phyloP scores from a whole-genome alignment of 2,797 vertebrate species.

The Aselliscus stoliczkanus region DNA sequence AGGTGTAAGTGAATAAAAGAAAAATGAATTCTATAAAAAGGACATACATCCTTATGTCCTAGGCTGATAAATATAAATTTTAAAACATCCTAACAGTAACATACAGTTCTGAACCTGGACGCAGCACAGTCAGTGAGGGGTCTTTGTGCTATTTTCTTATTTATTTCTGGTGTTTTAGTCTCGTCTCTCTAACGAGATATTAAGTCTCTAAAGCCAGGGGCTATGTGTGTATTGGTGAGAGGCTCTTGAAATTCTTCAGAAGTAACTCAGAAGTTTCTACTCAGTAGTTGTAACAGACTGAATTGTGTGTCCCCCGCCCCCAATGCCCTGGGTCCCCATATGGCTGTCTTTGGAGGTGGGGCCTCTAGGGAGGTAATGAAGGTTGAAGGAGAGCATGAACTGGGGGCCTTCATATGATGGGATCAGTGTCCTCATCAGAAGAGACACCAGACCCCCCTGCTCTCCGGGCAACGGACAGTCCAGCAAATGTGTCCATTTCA shows the following conservation, averaged over 20 bases:
- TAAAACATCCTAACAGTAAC: not conserved
- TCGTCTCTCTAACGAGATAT: fast-evolving
- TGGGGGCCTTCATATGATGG: fast-evolving
- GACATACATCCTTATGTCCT: not conserved
- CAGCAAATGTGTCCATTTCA: not conserved
- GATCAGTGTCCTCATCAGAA: not conserved
- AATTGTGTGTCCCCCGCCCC: too few relatives aligned
- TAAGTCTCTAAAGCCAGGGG: too few relatives aligned
- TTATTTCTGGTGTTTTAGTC: too few relatives aligned
- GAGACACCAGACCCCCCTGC: fast-evolving
- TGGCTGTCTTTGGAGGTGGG: not conserved
- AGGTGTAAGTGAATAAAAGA: not conserved
- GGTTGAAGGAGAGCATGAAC: too few relatives aligned
- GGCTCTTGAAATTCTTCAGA: too few relatives aligned
- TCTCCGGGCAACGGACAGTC: not conserved
- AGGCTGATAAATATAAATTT: not conserved
- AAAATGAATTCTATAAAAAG: not conserved
- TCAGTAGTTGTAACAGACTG: too few relatives aligned
- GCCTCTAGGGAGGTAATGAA: too few relatives aligned
- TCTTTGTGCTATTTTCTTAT: fast-evolving
- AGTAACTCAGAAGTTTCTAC: not conserved
- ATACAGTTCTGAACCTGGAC: fast-evolving
- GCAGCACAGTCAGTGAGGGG: fast-evolving
- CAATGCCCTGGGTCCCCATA: too few relatives aligned
- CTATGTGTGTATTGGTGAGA: fast-evolving